Percentiles rank a stretch among this genome's conserved stretches.
Evolutionary conservation across 2,888 invertebrate species (phyloP).

Genomic region (Volucella bombylans): DNA sequence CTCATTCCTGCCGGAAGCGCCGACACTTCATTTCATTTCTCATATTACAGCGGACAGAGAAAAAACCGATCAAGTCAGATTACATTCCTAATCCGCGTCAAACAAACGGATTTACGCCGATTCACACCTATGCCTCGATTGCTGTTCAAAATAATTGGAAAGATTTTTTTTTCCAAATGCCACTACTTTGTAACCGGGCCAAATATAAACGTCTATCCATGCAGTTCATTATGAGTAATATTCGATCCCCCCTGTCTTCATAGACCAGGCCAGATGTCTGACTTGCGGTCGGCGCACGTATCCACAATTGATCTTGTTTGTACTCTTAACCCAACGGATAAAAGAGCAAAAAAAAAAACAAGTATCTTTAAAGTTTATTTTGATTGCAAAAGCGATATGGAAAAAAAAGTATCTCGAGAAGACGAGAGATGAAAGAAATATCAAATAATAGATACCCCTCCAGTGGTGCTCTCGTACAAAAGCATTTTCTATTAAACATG

Average conservation of each 20-base stretch:
- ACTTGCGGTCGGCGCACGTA: slow-evolving; percentile 44
- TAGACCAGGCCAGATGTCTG: slow-evolving; percentile 34
- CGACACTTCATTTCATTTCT: neutral
- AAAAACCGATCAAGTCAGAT: slow-evolving; percentile 31
- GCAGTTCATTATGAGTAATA: slow-evolving; percentile 38
- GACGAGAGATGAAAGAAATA: slow-evolving; percentile 49
- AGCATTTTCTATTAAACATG: slow-evolving; percentile 48
- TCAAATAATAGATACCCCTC: slow-evolving; percentile 27
- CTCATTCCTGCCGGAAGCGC: slow-evolving; percentile 36
- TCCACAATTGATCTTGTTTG: slow-evolving; percentile 59
- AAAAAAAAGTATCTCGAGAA: slow-evolving; percentile 27
- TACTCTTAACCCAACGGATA: slow-evolving; percentile 54
- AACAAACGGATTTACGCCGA: slow-evolving; percentile 38
- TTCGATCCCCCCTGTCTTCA: neutral
- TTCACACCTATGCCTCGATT: slow-evolving; percentile 8
- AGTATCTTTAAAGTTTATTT: slow-evolving; percentile 34
- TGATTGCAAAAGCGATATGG: slow-evolving; percentile 45
- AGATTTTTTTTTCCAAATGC: slow-evolving; percentile 9
- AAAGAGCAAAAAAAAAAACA: slow-evolving; percentile 43
- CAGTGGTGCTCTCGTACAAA: slow-evolving; percentile 43
- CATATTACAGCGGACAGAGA: neutral
- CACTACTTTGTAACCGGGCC: slow-evolving; percentile 10
- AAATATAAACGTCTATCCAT: slow-evolving; percentile 40
- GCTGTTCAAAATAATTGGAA: slow-evolving; percentile 31
- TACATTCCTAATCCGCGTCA: slow-evolving; percentile 41